A percentile compares a stretch with the other conserved stretches of the same genome.
phyloP scores from a whole-genome alignment of 2,113 vertebrate genomes.

The Mesitornis unicolor region DNA sequence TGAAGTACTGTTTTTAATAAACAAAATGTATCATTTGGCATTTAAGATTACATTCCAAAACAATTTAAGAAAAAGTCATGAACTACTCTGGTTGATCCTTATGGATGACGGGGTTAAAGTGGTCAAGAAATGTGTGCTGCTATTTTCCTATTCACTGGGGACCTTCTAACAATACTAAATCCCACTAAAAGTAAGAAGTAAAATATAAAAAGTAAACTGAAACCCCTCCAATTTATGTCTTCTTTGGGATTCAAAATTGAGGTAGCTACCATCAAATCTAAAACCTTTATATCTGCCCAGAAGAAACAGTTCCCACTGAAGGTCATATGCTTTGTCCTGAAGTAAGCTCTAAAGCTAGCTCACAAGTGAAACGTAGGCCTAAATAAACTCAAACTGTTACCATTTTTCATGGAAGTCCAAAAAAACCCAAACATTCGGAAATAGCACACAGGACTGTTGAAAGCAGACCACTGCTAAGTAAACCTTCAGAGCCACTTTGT shows the following conservation, averaged over 20 bases:
- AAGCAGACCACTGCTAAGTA: slow-evolving; percentile 57
- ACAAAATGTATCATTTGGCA: neutral
- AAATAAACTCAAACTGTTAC: neutral
- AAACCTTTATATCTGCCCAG: neutral
- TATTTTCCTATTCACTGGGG: neutral
- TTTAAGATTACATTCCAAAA: neutral
- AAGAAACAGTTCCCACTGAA: neutral
- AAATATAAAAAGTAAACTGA: neutral
- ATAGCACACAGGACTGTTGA: neutral
- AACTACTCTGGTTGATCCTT: neutral
- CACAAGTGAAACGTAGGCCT: neutral
- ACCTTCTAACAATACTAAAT: neutral
- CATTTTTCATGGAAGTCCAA: neutral
- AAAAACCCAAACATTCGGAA: neutral
- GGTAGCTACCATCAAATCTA: neutral
- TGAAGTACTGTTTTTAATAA: neutral
- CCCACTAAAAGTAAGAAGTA: neutral
- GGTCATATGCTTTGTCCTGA: neutral
- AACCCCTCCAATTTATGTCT: neutral
- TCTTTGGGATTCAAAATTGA: neutral
- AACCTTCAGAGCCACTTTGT: slow-evolving; percentile 53
- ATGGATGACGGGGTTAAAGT: neutral
- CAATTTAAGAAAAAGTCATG: neutral
- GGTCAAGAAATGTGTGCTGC: neutral
- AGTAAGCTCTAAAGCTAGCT: neutral